Evolutionary conservation across 53 echinoderm and acorn worm species (phyloP), one percentile per base, ranked within the genome.

Genomic region (Temnopleurus reevesii): DNA sequence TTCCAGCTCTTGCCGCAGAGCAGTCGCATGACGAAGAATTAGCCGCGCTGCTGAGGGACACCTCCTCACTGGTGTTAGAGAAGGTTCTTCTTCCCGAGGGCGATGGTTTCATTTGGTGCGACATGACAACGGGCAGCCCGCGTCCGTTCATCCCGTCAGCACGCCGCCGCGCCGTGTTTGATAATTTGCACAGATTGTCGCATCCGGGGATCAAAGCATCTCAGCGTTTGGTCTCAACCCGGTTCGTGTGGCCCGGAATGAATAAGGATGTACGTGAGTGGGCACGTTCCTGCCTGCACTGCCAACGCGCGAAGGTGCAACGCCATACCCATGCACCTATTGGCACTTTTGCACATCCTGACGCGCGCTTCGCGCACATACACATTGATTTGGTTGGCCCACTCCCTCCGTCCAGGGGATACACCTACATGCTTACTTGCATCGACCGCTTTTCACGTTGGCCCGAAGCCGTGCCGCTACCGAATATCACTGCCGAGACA

Each of bases 201-300:
- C 92, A 94, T 59, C 92, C 92, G 8, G 90, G 92, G 8, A 79
- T 94, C 79, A 80, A 89, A 9, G 90, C 94, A 27, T 86, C 90
- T 13, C 90, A 90, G 65, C 86, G 57, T 15, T 55, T 86, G 28
- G 28, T 94, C 23, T 81, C 81, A 18, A 35, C 81, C 47, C 90
- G 94, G 13, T 94, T 58, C 34, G 91, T 92, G 38, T 94, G 92
- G 92, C 90, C 92, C 27, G 58, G 77, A 29, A 45, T 90, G 4
- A 90, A 90, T 21, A 80, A 65, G 18, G 89, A 88, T 28, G 92
- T 94, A 3, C 89, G 91, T 4, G 55, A 64, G 12, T 92, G 94
- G 92, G 92, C 92, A 2, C 59, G 55, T n/a, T n/a, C n/a, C n/a
- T n/a, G n/a, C n/a, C n/a, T n/a, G 44, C 19, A 53, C 8, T 93